Percentiles rank a stretch among this genome's conserved stretches.
Conservation (phyloP, 2,113 vertebrate species). For the Haplotaxodon microlepis region DNA sequence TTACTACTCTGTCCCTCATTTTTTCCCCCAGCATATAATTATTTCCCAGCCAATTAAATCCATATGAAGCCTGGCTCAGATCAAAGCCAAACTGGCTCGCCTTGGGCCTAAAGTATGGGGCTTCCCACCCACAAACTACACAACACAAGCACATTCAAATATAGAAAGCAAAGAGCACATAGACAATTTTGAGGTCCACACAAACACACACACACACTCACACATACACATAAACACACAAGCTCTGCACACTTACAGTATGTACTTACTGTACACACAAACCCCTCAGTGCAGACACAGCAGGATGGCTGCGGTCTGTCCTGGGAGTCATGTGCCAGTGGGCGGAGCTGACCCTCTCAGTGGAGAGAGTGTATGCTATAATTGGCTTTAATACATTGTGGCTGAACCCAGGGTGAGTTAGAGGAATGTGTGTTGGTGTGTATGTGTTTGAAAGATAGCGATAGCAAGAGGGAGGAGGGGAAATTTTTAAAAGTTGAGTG, state of each 20-base stretch:
- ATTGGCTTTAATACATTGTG: conserved; percentile 50
- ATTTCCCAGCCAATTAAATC: conserved; percentile 59
- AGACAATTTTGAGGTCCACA: conserved; percentile 3
- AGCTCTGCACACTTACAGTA: not conserved
- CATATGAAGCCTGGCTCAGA: conserved; percentile 56
- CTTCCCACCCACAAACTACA: conserved; percentile 30
- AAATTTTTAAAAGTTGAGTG: not conserved
- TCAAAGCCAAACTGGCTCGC: conserved; percentile 39
- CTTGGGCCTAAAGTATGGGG: not conserved
- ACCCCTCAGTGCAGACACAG: conserved; percentile 9
- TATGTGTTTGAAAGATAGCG: not conserved
- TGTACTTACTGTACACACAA: conserved; percentile 14
- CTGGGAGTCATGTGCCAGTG: conserved; percentile 27
- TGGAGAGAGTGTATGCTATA: conserved; percentile 18
- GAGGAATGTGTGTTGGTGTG: conserved; percentile 39
- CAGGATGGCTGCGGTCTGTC: conserved; percentile 37
- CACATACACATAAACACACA: not conserved
- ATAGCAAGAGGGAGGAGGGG: not conserved
- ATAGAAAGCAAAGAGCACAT: conserved; percentile 23
- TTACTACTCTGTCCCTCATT: not conserved
- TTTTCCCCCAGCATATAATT: conserved; percentile 32
- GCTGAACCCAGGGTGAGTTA: conserved; percentile 17
- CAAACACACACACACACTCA: not conserved
- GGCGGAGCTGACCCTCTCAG: conserved; percentile 42
- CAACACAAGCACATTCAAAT: conserved; percentile 10